Base-by-base conservation (phyloP, 2,888 invertebrate genomes). In the Diachrysia chrysitis region DNA sequence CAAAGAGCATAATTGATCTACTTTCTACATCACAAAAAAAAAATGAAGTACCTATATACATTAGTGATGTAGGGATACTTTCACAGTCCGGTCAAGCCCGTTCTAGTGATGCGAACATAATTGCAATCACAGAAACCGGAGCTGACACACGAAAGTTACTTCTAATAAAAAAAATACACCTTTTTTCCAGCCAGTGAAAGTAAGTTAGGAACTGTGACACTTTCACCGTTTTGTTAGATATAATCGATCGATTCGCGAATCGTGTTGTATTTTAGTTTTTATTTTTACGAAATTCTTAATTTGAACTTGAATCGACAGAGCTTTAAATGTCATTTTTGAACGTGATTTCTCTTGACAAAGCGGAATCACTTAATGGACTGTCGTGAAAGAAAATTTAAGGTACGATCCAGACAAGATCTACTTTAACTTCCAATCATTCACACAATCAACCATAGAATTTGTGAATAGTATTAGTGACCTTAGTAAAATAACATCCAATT, bases 141-240 rank as follows among this genome's bases (percentile, higher is more conserved):
- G 78, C 76, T 71, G 57, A 70, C 72, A 73, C 77, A 83, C 69
- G 83, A 84, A 86, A 87, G 85, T 87, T 76, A 76, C 77, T 74
- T 66, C 56, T 63, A 75, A 60, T 69, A 78, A 81, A 79, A 81
- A 79, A 74, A 71, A 72, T 53, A 66, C 68, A 73, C 71, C 72
- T 75, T 80, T 84, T 86, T 83, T 70, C 76, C 69, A 84, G 67
- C 70, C 69, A 89, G 93, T 87, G 93, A 93, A 93, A 93, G 93
- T 89, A 82, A 78, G 62, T 48, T 67, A 70, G 76, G 78, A 84
- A 83, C 79, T 87, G 89, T 83, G 90, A 90, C 89, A 92, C 93
- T 93, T 90, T 91, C 91, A 82, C 88, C 71, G 37, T 82, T 80
- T 42, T 78, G 71, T 68, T 60, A 77, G 74, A 82, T 79, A 71